A percentile compares a stretch with the other conserved stretches of the same genome.
Evolutionary conservation across 2,113 vertebrate genomes (phyloP).

Genomic region (Rhinolophus sinicus): DNA sequence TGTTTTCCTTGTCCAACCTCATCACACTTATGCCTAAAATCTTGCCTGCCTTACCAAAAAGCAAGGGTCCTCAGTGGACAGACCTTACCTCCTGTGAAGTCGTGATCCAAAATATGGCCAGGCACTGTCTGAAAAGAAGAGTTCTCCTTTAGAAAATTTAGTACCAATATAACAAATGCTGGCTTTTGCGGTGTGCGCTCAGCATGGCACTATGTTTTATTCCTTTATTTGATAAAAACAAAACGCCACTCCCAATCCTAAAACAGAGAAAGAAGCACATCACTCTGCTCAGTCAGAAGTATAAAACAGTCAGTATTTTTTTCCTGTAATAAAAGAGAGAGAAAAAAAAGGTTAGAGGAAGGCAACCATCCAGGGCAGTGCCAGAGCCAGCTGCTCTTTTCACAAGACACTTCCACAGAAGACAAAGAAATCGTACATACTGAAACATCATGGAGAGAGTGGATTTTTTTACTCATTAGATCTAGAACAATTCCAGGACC

Average conservation of each 20-base stretch:
- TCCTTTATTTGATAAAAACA: constrained; percentile 47
- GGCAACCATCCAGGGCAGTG: neutral
- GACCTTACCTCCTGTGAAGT: neutral
- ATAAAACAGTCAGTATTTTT: neutral
- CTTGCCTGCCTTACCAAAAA: neutral
- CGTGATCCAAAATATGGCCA: neutral
- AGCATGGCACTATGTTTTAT: neutral
- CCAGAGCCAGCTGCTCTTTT: neutral
- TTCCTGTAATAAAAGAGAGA: neutral
- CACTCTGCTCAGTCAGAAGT: neutral
- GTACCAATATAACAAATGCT: neutral
- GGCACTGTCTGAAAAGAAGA: neutral
- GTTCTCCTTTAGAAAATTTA: constrained; percentile 9
- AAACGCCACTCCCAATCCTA: constrained; percentile 21
- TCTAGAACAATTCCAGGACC: neutral
- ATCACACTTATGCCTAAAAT: neutral
- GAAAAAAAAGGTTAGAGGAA: neutral
- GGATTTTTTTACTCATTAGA: constrained; percentile 17
- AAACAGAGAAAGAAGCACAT: neutral
- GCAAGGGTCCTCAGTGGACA: neutral
- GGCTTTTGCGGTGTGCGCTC: neutral
- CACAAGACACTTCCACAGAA: neutral
- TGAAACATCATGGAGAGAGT: neutral
- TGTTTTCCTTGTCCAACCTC: neutral
- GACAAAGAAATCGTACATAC: neutral